Percentiles rank a stretch among this genome's conserved stretches.
These are phyloP conservation scores for Magallana angulata DNA, from an alignment of 1,140 invertebrate genomes.

Conservation along the genomic window DNA sequence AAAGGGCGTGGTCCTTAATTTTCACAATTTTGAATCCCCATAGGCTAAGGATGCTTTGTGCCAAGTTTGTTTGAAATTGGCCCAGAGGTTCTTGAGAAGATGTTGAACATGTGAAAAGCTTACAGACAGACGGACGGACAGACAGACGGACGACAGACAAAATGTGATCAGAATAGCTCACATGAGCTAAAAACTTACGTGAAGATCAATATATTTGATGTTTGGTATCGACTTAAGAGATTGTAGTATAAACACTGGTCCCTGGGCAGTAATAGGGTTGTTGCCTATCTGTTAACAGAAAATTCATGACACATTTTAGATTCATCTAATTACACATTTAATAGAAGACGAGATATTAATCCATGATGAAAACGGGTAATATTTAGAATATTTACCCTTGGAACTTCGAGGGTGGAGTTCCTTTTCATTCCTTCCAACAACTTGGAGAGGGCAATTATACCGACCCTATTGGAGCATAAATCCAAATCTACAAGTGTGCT, in stretches of 20 bases:
- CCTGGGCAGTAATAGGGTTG: constrained; percentile 43
- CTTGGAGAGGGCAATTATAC: constrained; percentile 57
- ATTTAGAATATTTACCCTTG: constrained; percentile 48
- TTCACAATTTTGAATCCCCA: too few species aligned
- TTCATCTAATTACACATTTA: neutral
- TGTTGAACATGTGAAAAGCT: too few species aligned
- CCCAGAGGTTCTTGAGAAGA: too few species aligned
- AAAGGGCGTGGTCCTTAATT: too few species aligned
- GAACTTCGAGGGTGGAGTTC: constrained; percentile 58
- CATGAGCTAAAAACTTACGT: too few species aligned
- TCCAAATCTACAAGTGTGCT: constrained; percentile 65
- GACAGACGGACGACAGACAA: too few species aligned
- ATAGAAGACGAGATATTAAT: neutral
- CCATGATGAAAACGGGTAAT: neutral
- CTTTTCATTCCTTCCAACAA: constrained; percentile 64
- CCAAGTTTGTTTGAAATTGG: too few species aligned
- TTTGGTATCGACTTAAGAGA: neutral
- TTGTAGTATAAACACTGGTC: constrained; percentile 25
- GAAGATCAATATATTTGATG: constrained; percentile 49
- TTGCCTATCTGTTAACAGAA: constrained; percentile 43
- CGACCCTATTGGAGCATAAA: constrained; percentile 68
- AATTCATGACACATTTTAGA: neutral
- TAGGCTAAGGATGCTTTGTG: too few species aligned
- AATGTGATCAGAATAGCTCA: too few species aligned
- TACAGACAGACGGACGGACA: too few species aligned